Base-by-base conservation (phyloP, 2,888 invertebrate genomes). In the Hydrotaea cyrtoneurina region DNA sequence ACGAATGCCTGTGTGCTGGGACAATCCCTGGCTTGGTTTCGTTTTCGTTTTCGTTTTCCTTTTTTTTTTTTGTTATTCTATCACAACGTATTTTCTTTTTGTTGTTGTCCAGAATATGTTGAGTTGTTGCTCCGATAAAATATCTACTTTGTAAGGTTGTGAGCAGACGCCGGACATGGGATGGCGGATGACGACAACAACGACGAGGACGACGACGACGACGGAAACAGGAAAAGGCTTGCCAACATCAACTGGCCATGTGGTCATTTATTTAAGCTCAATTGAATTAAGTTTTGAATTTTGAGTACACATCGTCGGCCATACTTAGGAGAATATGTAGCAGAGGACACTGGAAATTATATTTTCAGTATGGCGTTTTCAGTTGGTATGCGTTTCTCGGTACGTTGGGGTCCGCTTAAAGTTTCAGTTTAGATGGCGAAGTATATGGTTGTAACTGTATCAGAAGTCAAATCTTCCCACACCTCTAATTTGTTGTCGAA, bases 171-270 rank as follows among this genome's bases (percentile, higher is more conserved):
- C 69, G 69, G 69, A 69, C 43, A 46, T 46, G 11, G 69, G 23
- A 23, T 46, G 69, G 46, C 43, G 21, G 62, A 21, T 59, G 62
- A 15, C 17, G 31, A 23, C 55, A 78, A 19, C 76, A 10, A 39
- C 46, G 57, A 74, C 55, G 43, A 75, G 78, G 23, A n/a, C 76
- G 13, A 50, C 46, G 57, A 69, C 55, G 43, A 75, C 81, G 23
- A n/a, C 69, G 79, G 81, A 82, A 85, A 79, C 69, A 79, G 84
- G 81, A 85, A 85, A 85, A 82, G 81, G 84, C 72, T 82, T 85
- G 84, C 76, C 84, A 82, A 76, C 81, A 79, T 79, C 69, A 74
- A 55, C 84, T 76, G 78, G 73, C 43, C 81, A 79, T 85, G 81
- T 79, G 81, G 78, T 81, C 76, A 81, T 81, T 85, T 85, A 77